Percentiles rank a stretch among this genome's conserved stretches.
These are phyloP conservation scores for Ellobius talpinus DNA, from an alignment of 2,113 vertebrate genomes.

Conservation along the genomic window DNA sequence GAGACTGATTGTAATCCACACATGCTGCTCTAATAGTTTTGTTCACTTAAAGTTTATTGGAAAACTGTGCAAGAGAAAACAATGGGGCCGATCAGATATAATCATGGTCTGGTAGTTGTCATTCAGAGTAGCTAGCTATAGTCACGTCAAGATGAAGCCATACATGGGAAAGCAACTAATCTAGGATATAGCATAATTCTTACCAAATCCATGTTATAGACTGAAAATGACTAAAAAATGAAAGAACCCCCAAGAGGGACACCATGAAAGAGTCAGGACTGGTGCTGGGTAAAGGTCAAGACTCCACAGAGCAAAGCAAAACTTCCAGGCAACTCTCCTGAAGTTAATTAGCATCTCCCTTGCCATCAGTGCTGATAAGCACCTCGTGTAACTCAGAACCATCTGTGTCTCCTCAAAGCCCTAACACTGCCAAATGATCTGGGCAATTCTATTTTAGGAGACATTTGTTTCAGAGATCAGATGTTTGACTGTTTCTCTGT, in stretches of 20 bases:
- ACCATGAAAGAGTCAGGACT: background rate
- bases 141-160: background rate
- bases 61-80: background rate
- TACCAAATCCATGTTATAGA: background rate
- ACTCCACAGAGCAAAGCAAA: background rate
- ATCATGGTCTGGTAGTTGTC: no score
- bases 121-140: background rate
- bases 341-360: background rate
- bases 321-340: background rate
- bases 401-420: slow-evolving; percentile 70
- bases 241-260: background rate
- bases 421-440: slow-evolving; percentile 56
- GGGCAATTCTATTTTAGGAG: slow-evolving; percentile 76
- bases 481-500: slow-evolving; percentile 78
- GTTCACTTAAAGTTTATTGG: background rate
- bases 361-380: background rate
- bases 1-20: background rate
- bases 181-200: background rate
- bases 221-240: background rate
- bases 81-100: background rate
- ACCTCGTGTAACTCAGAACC: slow-evolving; percentile 9
- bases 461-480: slow-evolving; percentile 71
- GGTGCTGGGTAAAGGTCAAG: background rate
- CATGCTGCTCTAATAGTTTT: background rate
- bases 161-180: background rate